These are phyloP conservation scores for Maniola jurtina DNA, from an alignment of 1,140 invertebrate genomes.

Conservation along the genomic window DNA sequence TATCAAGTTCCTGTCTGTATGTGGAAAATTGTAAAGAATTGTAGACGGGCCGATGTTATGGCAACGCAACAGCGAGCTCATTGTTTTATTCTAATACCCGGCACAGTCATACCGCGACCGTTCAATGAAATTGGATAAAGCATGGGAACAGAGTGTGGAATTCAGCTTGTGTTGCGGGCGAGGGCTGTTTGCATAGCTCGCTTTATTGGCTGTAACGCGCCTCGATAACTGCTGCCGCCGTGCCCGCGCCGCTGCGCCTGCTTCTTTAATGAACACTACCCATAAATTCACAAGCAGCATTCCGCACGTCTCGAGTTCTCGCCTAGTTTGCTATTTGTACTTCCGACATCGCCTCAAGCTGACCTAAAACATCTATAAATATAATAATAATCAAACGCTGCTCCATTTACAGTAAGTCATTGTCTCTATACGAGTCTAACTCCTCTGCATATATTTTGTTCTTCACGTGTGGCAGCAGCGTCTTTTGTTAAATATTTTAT, in stretches of 20 bases:
- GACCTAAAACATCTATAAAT: neutral
- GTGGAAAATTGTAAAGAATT: neutral
- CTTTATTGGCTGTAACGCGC: constrained; percentile 72
- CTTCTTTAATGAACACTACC: constrained; percentile 60
- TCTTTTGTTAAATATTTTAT: constrained; percentile 72
- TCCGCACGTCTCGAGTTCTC: constrained; percentile 46
- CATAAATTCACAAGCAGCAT: constrained; percentile 56
- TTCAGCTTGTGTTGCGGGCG: constrained; percentile 54
- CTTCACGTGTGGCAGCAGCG: constrained; percentile 38
- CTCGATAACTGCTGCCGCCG: constrained; percentile 50
- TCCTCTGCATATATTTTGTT: constrained; percentile 35
- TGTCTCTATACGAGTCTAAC: constrained; percentile 20
- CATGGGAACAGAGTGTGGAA: constrained; percentile 68
- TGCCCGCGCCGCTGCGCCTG: constrained; percentile 35
- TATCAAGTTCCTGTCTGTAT: neutral
- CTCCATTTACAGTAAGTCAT: constrained; percentile 19
- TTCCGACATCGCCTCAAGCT: neutral
- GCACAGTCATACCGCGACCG: constrained; percentile 50
- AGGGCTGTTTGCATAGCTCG: constrained; percentile 69
- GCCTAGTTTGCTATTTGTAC: constrained; percentile 1
- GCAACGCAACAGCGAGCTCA: constrained; percentile 49
- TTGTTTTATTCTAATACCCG: constrained; percentile 61
- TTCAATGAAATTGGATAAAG: constrained; percentile 74
- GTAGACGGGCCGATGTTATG: constrained; percentile 5
- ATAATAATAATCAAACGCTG: neutral